Base-by-base conservation (phyloP, 1,140 invertebrate genomes). In the Bemisia tabaci region DNA sequence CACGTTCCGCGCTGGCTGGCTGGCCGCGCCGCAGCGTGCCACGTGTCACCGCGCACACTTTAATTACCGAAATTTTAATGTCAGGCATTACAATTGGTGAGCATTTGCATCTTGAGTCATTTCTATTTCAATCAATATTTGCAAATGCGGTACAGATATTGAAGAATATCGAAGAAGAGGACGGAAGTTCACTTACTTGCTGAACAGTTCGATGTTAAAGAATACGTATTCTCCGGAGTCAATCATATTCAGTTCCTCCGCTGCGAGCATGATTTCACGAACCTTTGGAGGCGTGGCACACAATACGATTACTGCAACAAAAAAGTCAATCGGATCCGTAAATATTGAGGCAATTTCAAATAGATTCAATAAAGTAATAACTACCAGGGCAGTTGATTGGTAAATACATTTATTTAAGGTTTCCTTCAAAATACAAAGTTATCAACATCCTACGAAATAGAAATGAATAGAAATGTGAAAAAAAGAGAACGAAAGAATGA, bases 221-320 rank as follows among this genome's bases (percentile, higher is more conserved):
- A 98, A 97, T 33, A 96, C 94, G 78, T 97, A 98, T 81, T 98
- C 95, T 21, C 95, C 95, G 66, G 90, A 93, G 71, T 90, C 87
- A 59, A 94, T 89, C 91, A 97, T 95, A 67, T 93, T 92, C 39
- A 97, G 81, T 71, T 93, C 88, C 72, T 94, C 87, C 17, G 95
- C 94, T 21, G 91, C 89, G 71, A 97, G 76, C 78, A 97, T 84
- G 68, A 97, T 92, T 74, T 92, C 85, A 67, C 95, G 79, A 23
- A 96, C 89, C 62, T 91, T 94, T 66, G 84, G 84, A 1, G 92
- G 88, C 72, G 89, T 92, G 0, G 93, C 94, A 75, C 95, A 98
- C 72, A 97, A 84, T 63, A 97, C 88, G 64, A 97, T 89, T 75
- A 98, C 95, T 97, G 84, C 58, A 87, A 87, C 65, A 73, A n/a